Evolutionary conservation across 2,888 invertebrate genomes (phyloP), one percentile per base, ranked within the genome.

Genomic region (Xiphydria camelus): DNA sequence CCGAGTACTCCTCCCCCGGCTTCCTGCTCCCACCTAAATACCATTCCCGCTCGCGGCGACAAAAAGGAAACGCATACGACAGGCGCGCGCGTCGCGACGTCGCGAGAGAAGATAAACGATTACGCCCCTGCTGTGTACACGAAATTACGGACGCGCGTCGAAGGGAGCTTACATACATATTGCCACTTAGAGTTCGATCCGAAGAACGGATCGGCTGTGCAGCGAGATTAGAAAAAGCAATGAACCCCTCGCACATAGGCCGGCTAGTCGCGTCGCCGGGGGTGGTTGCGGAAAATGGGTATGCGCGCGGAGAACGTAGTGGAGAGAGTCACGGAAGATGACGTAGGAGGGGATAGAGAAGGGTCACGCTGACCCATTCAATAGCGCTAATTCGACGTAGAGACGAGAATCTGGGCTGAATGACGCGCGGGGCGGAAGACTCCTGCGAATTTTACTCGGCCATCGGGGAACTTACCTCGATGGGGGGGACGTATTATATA

Each of bases 111-210:
- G n/a, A 29, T 29, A 29, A 29, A 29, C 12, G 14, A 29, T 29
- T n/a, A n/a, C 29, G 29, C 12, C 29, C 29, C 29, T 12, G 14
- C 12, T 29, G 29, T 12, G 29, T 14, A 12, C n/a, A 12, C n/a
- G n/a, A n/a, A 29, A 14, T 29, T 29, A 29, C 12, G 12, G 12
- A 29, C 6, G 29, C 29, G 14, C 14, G 29, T 29, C 29, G 29
- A 14, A 42, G 26, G 33, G 32, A 41, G 54, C 62, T 59, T 63
- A 62, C 70, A 72, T 72, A 70, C 64, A 72, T 70, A 72, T 70
- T 72, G 72, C 66, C 66, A 65, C 64, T 72, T 71, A 71, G 66
- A 69, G 63, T 57, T 49, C 62, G 55, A 62, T n/a, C 20, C 15
- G n/a, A 38, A 21, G 15, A 25, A 59, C 60, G 51, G 45, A 53